Base-by-base conservation (phyloP, 1,140 invertebrate genomes). In the Trissolcus basalis region DNA sequence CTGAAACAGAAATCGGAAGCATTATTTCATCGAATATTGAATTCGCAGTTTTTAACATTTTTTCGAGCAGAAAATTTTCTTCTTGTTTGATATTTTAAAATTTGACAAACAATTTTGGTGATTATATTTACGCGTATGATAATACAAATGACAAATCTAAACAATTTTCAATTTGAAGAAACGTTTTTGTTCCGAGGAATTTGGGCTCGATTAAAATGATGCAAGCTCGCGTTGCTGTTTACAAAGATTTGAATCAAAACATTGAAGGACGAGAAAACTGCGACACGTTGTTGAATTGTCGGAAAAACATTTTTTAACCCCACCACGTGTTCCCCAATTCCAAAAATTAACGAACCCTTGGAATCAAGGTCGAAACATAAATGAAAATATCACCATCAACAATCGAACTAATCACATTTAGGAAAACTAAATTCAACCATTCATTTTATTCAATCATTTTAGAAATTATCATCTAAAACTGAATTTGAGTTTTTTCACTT, bases 301-400 rank as follows among this genome's bases (percentile, higher is more conserved):
- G 15, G 32, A 65, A 50, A 50, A 58, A 27, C 27, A 67, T 67
- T 58, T 67, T 64, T 54, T 64, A 53, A 47, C 60, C 60, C 60
- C 60, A 64, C 60, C 32, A 54, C 50, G 3, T n/a, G 7, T 13
- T 8, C 7, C 2, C 43, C 16, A 12, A 12, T 64, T 64, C 60
- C 7, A 19, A 54, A 50, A 64, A 64, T 45, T 47, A 16, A 19
- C n/a, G 12, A 1, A 35, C 1, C 5, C 51, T 10, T 4, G 11
- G 47, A 27, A 60, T 7, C 49, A 54, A 64, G 60, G 60, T 64
- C 60, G 54, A 9, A 36, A 6, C 41, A 44, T n/a, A n/a, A n/a
- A n/a, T n/a, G n/a, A n/a, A n/a, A n/a, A n/a, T n/a, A n/a, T n/a
- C n/a, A n/a, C n/a, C n/a, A n/a, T n/a, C n/a, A n/a, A n/a, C n/a